Evolutionary conservation across 2,888 invertebrate species (phyloP), one percentile per base, ranked within the genome.

Genomic region (Epirrita christyi): DNA sequence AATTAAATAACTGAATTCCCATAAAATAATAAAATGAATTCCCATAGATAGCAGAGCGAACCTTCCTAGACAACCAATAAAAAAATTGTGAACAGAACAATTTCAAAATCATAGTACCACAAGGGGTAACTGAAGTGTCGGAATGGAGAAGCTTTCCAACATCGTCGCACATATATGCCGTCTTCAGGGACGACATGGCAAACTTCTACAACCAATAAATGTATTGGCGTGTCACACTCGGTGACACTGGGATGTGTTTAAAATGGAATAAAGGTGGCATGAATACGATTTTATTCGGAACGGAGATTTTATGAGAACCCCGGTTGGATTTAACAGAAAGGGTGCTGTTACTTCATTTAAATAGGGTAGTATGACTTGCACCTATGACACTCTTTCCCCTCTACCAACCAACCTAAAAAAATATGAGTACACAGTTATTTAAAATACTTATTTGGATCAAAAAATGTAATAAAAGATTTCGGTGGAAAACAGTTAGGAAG

Each of bases 161-260:
- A 48, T 42, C 53, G 21, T 40, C 38, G 10, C 14, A 2, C 44
- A 49, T 27, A n/a, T n/a, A 14, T 32, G 38, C 8, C 21, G 52
- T 10, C 47, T 40, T 40, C 48, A 10, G 34, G 29, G 53, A 45
- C 34, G 42, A 9, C n/a, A 34, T 34, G 36, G 46, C 14, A 44
- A 55, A 55, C 49, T 55, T 55, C 14, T 54, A 27, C 54, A 50
- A 49, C 61, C 64, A 61, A 64, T 64, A 66, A 64, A 64, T 57
- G 59, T 59, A 57, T 53, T 36, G 50, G 51, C 55, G 38, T 48
- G 59, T 61, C 59, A 61, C 52, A 10, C 21, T 21, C 52, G 9
- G 11, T 21, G 53, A 45, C 36, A 6, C 38, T 38, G 44, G 52
- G 45, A 36, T 48, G 28, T 43, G 38, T 38, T 13, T 10, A 55